Evolutionary conservation across 2,113 vertebrate genomes (phyloP).

Genomic region (Labrus mixtus): DNA sequence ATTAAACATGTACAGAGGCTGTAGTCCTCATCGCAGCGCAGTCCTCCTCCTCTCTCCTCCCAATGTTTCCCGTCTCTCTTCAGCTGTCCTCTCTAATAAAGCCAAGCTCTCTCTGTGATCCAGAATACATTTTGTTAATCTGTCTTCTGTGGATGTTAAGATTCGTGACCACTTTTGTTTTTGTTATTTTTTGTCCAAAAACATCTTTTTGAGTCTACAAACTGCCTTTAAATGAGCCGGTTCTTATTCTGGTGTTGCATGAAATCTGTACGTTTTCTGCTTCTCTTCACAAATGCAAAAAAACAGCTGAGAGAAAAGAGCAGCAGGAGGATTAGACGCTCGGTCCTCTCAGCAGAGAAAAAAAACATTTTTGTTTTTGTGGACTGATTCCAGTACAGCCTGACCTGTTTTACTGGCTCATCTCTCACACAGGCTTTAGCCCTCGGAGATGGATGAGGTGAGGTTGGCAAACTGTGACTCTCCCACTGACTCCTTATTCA

Average conservation of each 20-base stretch:
- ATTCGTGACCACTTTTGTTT: too few relatives aligned
- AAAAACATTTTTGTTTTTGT: background rate
- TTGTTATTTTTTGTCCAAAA: too few relatives aligned
- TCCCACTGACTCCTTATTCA: conserved; percentile 46
- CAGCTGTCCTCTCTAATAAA: too few relatives aligned
- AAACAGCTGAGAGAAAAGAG: background rate
- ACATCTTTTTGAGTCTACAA: too few relatives aligned
- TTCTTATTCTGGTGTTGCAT: background rate
- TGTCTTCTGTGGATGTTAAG: too few relatives aligned
- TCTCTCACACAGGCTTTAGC: conserved; percentile 44
- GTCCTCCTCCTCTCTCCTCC: too few relatives aligned
- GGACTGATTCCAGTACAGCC: conserved; percentile 40
- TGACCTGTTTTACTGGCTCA: conserved; percentile 46
- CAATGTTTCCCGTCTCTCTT: too few relatives aligned
- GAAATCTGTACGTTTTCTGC: background rate
- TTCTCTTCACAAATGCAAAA: background rate
- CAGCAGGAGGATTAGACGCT: background rate
- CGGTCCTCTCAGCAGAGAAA: background rate
- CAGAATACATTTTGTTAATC: too few relatives aligned
- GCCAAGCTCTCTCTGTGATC: too few relatives aligned
- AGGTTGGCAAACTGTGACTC: conserved; percentile 2
- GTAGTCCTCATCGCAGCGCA: too few relatives aligned
- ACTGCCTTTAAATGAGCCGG: too few relatives aligned
- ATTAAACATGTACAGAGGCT: too few relatives aligned
- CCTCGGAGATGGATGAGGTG: conserved; percentile 45